Percentiles rank a stretch among this genome's conserved stretches.
These are phyloP conservation scores for Galeruca laticollis DNA, from an alignment of 2,888 invertebrate species.

Conservation along the genomic window DNA sequence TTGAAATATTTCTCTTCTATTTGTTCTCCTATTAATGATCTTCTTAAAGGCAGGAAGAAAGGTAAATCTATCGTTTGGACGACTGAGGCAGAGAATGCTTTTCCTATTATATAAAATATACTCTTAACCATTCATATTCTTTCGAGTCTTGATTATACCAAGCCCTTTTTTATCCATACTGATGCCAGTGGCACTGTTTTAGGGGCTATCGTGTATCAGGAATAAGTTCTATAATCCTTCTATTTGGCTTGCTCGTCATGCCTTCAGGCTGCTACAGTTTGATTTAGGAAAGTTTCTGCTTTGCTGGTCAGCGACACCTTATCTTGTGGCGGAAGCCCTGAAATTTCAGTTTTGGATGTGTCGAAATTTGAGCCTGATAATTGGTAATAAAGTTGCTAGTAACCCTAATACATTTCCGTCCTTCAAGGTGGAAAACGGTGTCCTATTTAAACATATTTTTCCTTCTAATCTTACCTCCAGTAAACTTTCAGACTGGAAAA, in stretches of 20 bases:
- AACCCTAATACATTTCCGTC: slow-evolving; percentile 37
- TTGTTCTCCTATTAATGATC: slow-evolving; percentile 29
- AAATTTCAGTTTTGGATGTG: slow-evolving; percentile 21
- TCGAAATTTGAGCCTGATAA: slow-evolving; percentile 31
- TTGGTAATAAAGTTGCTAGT: slow-evolving; percentile 39
- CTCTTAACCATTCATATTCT: slow-evolving; percentile 37
- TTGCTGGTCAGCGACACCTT: slow-evolving; percentile 54
- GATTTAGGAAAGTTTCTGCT: slow-evolving; percentile 44
- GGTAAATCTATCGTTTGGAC: slow-evolving; percentile 43
- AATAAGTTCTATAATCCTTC: slow-evolving; percentile 49
- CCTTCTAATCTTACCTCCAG: not conserved
- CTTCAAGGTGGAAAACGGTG: slow-evolving; percentile 40
- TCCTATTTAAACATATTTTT: slow-evolving; percentile 36
- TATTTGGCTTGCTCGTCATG: slow-evolving; percentile 53
- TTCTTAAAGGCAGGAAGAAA: slow-evolving; percentile 37
- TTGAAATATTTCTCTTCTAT: slow-evolving; percentile 35
- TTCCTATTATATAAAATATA: slow-evolving; percentile 36
- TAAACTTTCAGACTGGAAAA: slow-evolving; percentile 38
- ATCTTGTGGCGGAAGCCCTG: not conserved
- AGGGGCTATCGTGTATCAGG: slow-evolving; percentile 36
- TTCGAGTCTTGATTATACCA: slow-evolving; percentile 43
- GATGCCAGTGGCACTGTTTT: too few species aligned
- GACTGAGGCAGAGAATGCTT: slow-evolving; percentile 38
- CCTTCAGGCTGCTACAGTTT: slow-evolving; percentile 37
- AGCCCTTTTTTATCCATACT: slow-evolving; percentile 39